Evolutionary conservation across 2,797 vertebrate genomes (phyloP), one percentile per base, ranked within the genome.

Genomic region (Gadopsis bispinosus): DNA sequence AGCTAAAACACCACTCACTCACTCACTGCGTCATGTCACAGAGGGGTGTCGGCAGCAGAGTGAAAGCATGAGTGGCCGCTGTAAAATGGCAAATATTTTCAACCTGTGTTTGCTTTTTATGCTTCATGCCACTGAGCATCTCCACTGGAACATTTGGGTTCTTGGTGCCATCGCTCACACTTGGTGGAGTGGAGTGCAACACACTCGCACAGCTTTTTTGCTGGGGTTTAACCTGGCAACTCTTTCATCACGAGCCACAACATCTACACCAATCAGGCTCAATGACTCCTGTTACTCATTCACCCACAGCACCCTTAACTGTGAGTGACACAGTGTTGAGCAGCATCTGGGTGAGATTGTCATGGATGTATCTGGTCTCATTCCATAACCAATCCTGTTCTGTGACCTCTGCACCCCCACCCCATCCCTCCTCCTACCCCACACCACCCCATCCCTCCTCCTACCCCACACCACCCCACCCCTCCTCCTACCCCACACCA

Each of bases 1-100:
- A 89, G 85, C 83, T 73, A 77, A 84, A 86, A 75, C 83, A 69
- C 73, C 73, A 64, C 26, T 69, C 39, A 26, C 77, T 90, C 73
- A 64, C 26, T 69, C 39, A 26, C 77, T 90, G 85, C 72, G 60
- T 89, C 87, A 91, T 54, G 59, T 81, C 77, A 31, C 85, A 62
- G 53, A 79, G 61, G 83, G 83, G 69, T 70, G 80, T 86, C 81
- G 63, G 70, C 79, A 55, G 48, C 61, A 77, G 75, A 74, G 31
- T 68, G 73, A 64, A 64, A 81, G 29, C 51, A 50, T 20, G 60
- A 81, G 64, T 69, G 67, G 62, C 59, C 5, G 4, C 56, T 69
- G 55, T 12, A 64, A 62, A 74, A 68, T 35, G 9, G 65, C 73
- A 48, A 61, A 66, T 73, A 9, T 69, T 45, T 77, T 68, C 51